phyloP scores from a whole-genome alignment of 2,113 vertebrate species.

The Anguilla rostrata region DNA sequence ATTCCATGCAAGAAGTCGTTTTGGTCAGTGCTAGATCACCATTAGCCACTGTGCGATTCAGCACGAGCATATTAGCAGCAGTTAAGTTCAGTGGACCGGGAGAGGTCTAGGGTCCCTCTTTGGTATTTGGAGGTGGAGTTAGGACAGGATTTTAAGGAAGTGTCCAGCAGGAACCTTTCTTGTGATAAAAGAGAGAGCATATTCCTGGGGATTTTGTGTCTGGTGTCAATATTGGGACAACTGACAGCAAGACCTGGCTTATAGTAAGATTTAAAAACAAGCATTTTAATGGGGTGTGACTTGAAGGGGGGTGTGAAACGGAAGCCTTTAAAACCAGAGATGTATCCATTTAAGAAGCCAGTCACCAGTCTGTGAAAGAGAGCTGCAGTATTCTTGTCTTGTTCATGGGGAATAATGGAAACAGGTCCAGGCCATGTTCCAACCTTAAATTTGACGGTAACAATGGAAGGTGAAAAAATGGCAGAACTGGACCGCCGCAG shows the following conservation, averaged over 20 bases:
- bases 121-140: constrained; percentile 4
- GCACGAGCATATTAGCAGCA: background rate
- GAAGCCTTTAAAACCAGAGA: background rate
- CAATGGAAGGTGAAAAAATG: background rate
- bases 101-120: constrained; percentile 5
- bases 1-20: background rate
- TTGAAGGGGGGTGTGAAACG: background rate
- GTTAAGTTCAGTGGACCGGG: background rate
- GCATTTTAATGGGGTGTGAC: background rate
- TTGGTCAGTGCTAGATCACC: background rate
- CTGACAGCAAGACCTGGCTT: background rate
- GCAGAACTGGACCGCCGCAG: background rate
- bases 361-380: background rate
- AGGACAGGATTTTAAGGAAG: background rate
- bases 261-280: background rate
- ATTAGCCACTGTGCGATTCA: background rate
- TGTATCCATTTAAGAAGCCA: background rate
- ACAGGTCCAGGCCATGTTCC: background rate
- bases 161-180: background rate
- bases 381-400: background rate
- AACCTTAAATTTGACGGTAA: background rate
- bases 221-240: background rate
- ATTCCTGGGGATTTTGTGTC: background rate
- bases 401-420: background rate
- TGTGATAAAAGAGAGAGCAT: background rate